phyloP scores from a whole-genome alignment of 1,140 invertebrate genomes.

The Elysia chlorotica region DNA sequence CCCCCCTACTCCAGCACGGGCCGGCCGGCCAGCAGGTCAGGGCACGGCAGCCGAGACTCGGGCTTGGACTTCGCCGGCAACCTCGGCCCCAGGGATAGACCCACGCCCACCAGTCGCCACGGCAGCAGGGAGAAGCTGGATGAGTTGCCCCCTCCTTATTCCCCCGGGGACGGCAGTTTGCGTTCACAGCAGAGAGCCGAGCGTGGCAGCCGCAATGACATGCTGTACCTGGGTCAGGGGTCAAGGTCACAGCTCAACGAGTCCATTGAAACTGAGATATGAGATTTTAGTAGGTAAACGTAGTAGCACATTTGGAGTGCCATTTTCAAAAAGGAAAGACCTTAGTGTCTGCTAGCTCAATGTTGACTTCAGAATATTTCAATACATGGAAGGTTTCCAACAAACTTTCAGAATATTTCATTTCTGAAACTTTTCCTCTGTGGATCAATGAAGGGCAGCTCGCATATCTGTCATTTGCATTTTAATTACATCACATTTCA shows the following conservation, averaged over 20 bases:
- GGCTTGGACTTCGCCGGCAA: background rate
- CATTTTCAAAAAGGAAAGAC: background rate
- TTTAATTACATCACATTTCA: background rate
- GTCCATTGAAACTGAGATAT: conserved; percentile 12
- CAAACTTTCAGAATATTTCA: background rate
- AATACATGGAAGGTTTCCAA: no score
- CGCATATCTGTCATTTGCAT: background rate
- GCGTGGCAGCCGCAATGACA: background rate
- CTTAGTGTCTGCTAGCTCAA: background rate
- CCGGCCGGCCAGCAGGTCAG: background rate
- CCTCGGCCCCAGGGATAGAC: background rate
- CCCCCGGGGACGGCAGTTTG: conserved; percentile 1
- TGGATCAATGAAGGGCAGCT: background rate
- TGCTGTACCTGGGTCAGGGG: background rate
- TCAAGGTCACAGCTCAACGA: background rate
- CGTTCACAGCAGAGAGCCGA: background rate
- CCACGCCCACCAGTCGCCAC: background rate
- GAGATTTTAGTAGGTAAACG: background rate
- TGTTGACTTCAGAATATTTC: background rate
- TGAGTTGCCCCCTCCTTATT: conserved; percentile 10
- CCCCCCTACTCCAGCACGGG: background rate
- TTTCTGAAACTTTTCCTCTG: background rate
- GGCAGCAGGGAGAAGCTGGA: background rate
- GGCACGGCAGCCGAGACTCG: background rate
- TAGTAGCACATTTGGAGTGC: background rate